These are phyloP conservation scores for Muschampia plurimacula DNA, from an alignment of 2,888 invertebrate genomes.

Conservation along the genomic window DNA sequence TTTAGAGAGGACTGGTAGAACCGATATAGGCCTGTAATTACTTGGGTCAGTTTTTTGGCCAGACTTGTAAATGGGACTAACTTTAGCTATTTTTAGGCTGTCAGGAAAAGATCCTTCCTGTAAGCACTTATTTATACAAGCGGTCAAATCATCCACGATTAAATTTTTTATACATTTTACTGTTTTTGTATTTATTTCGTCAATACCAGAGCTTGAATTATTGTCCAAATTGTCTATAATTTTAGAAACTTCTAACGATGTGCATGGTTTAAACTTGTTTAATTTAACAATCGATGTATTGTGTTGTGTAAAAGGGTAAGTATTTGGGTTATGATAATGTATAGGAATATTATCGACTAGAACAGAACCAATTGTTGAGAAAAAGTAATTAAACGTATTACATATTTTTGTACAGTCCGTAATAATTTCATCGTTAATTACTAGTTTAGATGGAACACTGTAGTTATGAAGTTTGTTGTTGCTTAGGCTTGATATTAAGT, in stretches of 20 bases:
- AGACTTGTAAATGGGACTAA: background rate
- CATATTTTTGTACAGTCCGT: background rate
- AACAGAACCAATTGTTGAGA: conserved; percentile 1
- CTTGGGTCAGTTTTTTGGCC: background rate
- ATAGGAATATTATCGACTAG: background rate
- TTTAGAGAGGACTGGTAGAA: background rate
- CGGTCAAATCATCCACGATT: background rate
- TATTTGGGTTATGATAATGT: background rate
- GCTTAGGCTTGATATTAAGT: conserved; percentile 2
- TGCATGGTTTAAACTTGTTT: background rate
- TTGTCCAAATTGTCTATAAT: background rate
- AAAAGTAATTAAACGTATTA: background rate
- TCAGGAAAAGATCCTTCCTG: background rate
- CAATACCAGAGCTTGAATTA: background rate
- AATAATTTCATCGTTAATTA: background rate
- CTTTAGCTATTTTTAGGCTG: background rate
- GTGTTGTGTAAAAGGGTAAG: background rate
- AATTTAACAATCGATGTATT: background rate
- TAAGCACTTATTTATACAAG: background rate
- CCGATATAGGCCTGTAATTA: background rate
- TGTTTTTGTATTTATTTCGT: background rate
- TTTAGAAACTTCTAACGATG: background rate
- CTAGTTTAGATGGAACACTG: background rate
- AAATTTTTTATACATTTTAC: background rate
- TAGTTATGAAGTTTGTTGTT: background rate